Percentiles rank a stretch among this genome's conserved stretches.
Conservation (phyloP, 2,113 vertebrate genomes). For the Fregetta grallaria region DNA sequence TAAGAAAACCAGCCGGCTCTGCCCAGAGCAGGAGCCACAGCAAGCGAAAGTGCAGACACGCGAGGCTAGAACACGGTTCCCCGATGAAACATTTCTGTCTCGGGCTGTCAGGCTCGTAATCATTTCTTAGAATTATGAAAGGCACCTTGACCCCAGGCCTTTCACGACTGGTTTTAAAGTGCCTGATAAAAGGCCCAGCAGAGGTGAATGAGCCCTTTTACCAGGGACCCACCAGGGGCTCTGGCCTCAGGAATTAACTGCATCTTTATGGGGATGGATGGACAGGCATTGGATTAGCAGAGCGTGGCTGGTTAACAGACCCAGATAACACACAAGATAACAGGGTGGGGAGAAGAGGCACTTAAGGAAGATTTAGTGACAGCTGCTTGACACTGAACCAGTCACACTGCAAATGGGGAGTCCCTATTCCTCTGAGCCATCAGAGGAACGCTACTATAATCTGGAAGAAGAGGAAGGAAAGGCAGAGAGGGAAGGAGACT, state of each 20-base stretch:
- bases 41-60: background rate
- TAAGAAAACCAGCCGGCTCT: background rate
- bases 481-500: background rate
- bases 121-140: constrained; percentile 29
- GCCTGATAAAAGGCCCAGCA: background rate
- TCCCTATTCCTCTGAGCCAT: background rate
- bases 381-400: constrained; percentile 3
- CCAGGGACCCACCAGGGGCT: background rate
- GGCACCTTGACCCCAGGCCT: background rate
- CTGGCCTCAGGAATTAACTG: constrained; percentile 34
- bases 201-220: background rate
- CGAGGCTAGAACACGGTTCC: background rate
- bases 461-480: background rate
- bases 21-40: background rate
- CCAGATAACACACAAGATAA: constrained; percentile 31
- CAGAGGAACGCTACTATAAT: background rate
- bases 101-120: background rate
- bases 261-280: constrained; percentile 50
- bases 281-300: constrained; percentile 25
- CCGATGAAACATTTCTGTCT: background rate
- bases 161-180: constrained; percentile 14
- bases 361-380: constrained; percentile 48
- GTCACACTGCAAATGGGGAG: background rate
- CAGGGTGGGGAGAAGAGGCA: background rate
- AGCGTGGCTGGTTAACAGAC: constrained; percentile 41